Base-by-base conservation (phyloP, 1,140 invertebrate genomes). In the Bemisia tabaci region DNA sequence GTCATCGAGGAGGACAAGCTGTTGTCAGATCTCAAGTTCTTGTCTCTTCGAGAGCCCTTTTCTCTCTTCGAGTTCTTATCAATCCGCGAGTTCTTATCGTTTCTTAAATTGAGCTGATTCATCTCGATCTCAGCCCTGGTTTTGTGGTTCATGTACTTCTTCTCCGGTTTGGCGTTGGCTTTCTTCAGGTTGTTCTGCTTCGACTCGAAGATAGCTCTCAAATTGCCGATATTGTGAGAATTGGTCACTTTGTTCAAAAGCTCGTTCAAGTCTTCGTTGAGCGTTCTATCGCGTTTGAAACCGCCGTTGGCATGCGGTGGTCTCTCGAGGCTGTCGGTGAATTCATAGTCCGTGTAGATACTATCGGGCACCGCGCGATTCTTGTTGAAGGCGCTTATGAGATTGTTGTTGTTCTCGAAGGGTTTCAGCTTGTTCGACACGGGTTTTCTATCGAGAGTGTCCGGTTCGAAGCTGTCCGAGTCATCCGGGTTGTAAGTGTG, bases 401-500 rank as follows among this genome's bases (percentile, higher is more conserved):
- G 68, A 27, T 76, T 72, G 1, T 71, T 74, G 68, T 78, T 79
- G 22, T n/a, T 25, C 21, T n/a, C 33, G 39, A 25, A 59, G 33
- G 12, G 59, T 17, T 67, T 64, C 24, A 79, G 76, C 68, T 81
- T 82, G 2, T 83, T 73, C 72, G 86, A 89, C 70, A 80, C 83
- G 58, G 87, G 85, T 74, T 91, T 90, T n/a, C 90, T 78, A 72
- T 92, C 90, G 25, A 92, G 75, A 0, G 90, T 92, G 70, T 92
- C 90, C 0, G 89, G 89, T 74, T 92, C 90, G 72, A 90, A 92
- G 65, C 81, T 81, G 69, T 91, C 89, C 1, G 85, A 87, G 68
- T 88, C 86, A 61, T 86, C 82, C 17, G 84, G 82, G 24, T 65
- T 63, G 64, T 71, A 69, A 12, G 64, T 66, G 71, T 81, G 82